Evolutionary conservation across 2,888 invertebrate genomes (phyloP), one percentile per base, ranked within the genome.

Genomic region (Epinotia bilunana): DNA sequence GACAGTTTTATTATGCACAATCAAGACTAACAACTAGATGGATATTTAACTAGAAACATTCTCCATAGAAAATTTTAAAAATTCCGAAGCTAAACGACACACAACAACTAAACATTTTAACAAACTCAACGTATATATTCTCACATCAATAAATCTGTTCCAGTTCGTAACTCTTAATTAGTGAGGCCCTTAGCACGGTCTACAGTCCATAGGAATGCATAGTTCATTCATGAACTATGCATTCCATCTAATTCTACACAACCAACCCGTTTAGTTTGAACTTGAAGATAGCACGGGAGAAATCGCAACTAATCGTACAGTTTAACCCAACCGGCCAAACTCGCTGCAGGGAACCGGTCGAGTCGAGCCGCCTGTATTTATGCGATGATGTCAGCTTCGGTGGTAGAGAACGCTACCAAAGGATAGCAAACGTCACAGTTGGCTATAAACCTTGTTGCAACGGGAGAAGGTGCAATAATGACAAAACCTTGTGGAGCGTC

Each of bases 361-460:
- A n/a, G 65, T 65, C 53, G 65, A n/a, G 65, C 53, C 33, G 65
- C 65, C 65, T 65, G 65, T 65, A 65, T 65, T 65, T 65, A 65
- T 65, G 33, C 28, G 65, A 65, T 65, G 65, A 65, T 65, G 65
- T 65, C 65, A 65, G 65, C 65, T 53, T 53, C 53, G n/a, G 53
- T 53, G 53, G 53, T n/a, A 6, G 53, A 53, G 53, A 53, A n/a
- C n/a, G 53, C 53, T n/a, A 53, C 53, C 53, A 53, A 53, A n/a
- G n/a, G n/a, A 53, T 53, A 7, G 16, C 53, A 53, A n/a, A 53
- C 53, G n/a, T 49, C 4, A 4, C 53, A 53, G n/a, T 53, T 53
- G 53, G n/a, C 0, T 53, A 49, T 53, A n/a, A 53, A 53, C 53
- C n/a, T 53, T 53, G 6, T n/a, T 53, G 3, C n/a, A n/a, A 53